Evolutionary conservation across 1,140 invertebrate genomes (phyloP), one percentile per base, ranked within the genome.

Genomic region (Drosophila orosa): DNA sequence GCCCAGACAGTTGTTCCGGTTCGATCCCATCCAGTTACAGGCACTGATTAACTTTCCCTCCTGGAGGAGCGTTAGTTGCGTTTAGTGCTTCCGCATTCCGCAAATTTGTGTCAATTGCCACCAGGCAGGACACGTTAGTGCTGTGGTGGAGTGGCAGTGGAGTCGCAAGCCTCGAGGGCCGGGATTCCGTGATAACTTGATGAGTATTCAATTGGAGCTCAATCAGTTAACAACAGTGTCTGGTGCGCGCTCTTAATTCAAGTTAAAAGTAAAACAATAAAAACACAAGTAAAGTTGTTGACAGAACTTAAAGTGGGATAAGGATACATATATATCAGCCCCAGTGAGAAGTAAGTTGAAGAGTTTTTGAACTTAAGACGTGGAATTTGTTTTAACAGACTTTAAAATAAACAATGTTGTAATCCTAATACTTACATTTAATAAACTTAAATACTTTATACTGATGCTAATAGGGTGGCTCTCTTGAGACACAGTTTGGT

Each of bases 91-190:
- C 63, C 79, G 83, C 83, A 86, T 82, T 81, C 74, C 39, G 81
- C 75, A 69, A 87, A 86, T 79, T 87, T 87, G 83, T 86, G 83
- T 86, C 83, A 86, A 85, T 86, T 86, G 82, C 82, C 80, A 33
- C 45, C 52, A 55, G 47, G 68, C 40, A 79, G 69, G 39, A 68
- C 55, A 77, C 68, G 80, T 48, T 54, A 33, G 50, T 31, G 59
- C 27, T 22, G 37, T 29, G 33, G 40, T 29, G 40, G 52, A 12
- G 15, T 50, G 22, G 1, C 27, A 29, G 13, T 24, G 55, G 33
- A 60, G 31, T 25, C 45, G 45, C 55, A 74, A 45, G 40, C 22
- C 47, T 52, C 52, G 61, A 75, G 68, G 19, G 25, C 17, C 69
- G 19, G 55, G 60, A 66, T 68, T 66, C 27, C 61, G 61, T 75